A percentile compares a stretch with the other conserved stretches of the same genome.
phyloP scores from a whole-genome alignment of 2,113 vertebrate species.

The Melospiza georgiana region DNA sequence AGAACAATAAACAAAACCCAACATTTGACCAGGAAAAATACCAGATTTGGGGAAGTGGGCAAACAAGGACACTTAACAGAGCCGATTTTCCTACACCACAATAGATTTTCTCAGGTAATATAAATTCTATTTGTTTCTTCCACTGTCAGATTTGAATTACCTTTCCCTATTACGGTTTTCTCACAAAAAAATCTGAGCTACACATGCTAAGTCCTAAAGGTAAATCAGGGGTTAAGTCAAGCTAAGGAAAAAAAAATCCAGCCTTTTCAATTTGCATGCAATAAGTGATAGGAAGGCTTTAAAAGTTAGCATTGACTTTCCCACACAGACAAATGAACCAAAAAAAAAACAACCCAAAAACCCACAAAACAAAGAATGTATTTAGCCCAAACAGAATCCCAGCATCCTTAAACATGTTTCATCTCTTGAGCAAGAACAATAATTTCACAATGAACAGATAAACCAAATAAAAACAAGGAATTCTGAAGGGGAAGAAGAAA shows the following conservation, averaged over 20 bases:
- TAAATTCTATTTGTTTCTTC: neutral
- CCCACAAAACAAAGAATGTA: neutral
- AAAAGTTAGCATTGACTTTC: neutral
- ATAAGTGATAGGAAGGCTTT: neutral
- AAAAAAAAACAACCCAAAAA: fast-evolving
- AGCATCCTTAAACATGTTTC: neutral
- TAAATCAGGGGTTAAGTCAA: neutral
- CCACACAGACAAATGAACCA: neutral
- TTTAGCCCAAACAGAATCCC: neutral
- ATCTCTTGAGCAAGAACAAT: neutral
- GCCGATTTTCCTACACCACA: neutral
- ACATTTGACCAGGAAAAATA: neutral
- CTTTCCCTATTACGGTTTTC: neutral
- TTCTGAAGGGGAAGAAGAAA: neutral
- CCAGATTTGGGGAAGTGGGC: neutral
- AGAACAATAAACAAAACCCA: neutral
- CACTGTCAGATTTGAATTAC: neutral
- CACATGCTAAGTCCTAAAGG: neutral
- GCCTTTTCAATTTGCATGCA: neutral
- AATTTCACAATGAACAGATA: neutral
- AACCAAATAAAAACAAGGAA: neutral
- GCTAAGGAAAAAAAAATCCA: neutral
- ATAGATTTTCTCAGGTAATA: neutral
- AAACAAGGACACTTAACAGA: neutral
- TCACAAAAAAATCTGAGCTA: neutral